Evolutionary conservation across 2,888 invertebrate genomes (phyloP).

Genomic region (Cyclophora albipunctata): DNA sequence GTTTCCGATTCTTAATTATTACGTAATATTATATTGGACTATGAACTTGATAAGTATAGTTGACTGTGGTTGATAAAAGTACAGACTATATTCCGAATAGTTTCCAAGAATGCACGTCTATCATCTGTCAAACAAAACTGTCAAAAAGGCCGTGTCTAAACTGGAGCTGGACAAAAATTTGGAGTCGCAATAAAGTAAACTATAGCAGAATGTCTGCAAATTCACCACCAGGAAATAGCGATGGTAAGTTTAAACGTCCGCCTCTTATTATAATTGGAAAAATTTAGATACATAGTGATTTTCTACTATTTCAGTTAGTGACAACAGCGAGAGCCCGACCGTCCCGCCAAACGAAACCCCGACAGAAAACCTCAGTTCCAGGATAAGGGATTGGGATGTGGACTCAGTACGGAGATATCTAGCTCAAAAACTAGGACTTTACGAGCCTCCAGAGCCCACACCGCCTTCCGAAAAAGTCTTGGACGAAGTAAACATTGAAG

Average conservation of each 20-base stretch:
- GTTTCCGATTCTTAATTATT: background rate
- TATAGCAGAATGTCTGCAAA: constrained; percentile 63
- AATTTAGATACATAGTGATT: no score
- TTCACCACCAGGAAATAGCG: constrained; percentile 62
- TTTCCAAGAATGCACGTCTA: constrained; percentile 49
- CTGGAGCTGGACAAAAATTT: constrained; percentile 53
- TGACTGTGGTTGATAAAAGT: background rate
- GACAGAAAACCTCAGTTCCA: constrained; percentile 45
- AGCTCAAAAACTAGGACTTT: constrained; percentile 78
- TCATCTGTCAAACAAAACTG: constrained; percentile 27
- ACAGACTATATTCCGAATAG: constrained; percentile 12
- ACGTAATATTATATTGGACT: constrained; percentile 9
- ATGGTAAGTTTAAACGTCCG: constrained; percentile 37
- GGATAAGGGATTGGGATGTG: constrained; percentile 70
- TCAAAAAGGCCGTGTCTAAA: constrained; percentile 55
- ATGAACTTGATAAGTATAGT: constrained; percentile 3
- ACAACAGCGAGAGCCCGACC: constrained; percentile 33
- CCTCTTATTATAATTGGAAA: background rate
- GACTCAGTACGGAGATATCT: constrained; percentile 80
- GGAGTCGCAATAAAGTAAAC: constrained; percentile 55
- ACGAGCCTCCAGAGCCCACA: constrained; percentile 55
- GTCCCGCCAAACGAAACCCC: constrained; percentile 54
- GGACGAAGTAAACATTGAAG: constrained; percentile 82
- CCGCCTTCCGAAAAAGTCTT: constrained; percentile 68
- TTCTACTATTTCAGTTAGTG: constrained; percentile 34